Base-by-base conservation (phyloP, 2,113 vertebrate species). In the Polypterus senegalus region DNA sequence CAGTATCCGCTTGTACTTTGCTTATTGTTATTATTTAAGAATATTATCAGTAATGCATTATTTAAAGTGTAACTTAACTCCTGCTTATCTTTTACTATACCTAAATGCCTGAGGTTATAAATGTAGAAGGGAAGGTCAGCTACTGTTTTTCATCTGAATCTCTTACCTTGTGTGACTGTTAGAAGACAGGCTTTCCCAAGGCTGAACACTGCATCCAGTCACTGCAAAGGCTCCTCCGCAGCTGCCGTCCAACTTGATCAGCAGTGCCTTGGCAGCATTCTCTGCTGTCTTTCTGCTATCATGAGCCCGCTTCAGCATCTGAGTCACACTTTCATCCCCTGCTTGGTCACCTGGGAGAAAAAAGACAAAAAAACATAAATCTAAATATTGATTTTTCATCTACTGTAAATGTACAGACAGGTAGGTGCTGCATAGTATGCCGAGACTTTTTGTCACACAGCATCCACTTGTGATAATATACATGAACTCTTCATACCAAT, bases 101-200 rank as follows among this genome's bases (percentile, higher is more conserved):
- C 27, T 27, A 27, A 27, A 27, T 27, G 27, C 27, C 27, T 27
- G 27, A 27, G 27, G 27, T 27, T 27, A 27, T 27, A 27, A 27
- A 27, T 27, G 27, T 27, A 27, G 27, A 27, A 27, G 27, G 27
- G 27, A 27, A 27, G 27, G 27, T 27, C 27, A 27, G 2, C 27
- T 27, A 27, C 27, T 27, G 27, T 27, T 27, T 27, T 2, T 27
- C 27, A 27, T 27, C 27, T 27, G 51, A 52, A 46, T n/a, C 51
- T n/a, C 2, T 74, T 79, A 92, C 91, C 91, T 93, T 61, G 89
- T 92, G 66, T 92, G 91, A 73, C 89, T 93, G 75, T 91, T 91
- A 66, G 90, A 92, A 4, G 89, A 91, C 9, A 92, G 78, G 66
- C 89, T 92, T 74, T 93, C 89, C 89, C 89, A 92, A 44, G 89